Evolutionary conservation across 2,113 vertebrate species (phyloP), one percentile per base, ranked within the genome.

Genomic region (Sander lucioperca): DNA sequence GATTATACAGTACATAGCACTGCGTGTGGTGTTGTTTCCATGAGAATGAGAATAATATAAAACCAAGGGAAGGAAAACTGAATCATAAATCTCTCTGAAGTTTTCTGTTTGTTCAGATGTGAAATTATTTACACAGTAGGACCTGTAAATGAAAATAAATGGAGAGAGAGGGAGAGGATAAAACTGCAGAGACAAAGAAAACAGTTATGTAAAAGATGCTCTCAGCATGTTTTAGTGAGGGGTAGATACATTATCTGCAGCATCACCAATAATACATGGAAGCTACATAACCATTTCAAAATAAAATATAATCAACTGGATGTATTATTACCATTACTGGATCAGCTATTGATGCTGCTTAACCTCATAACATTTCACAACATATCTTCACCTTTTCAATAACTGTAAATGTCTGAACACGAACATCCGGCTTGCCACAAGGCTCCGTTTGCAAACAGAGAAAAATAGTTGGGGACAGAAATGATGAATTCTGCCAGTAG

Each of bases 401-500:
- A 39, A 74, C 56, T 77, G 21, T 63, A 70, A 82, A 79, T 63
- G 61, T 82, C 25, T 74, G 53, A 77, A 54, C 39, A 23, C 13
- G 19, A 77, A 77, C 27, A 30, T 27, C 30, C 27, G 15, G 70
- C 66, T 62, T 59, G 73, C 68, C 48, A 64, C n/a, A 0, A 74
- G 66, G 61, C 62, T 54, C 5, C 14, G 7, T 85, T 81, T 19
- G 85, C 76, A 89, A 92, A 90, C 80, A 77, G 33, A 77, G 77
- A 85, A 72, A 83, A 84, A 84, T 59, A 54, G 43, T 74, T 13
- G 9, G 79, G 84, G 77, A 83, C 70, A 80, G 82, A 82, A 83
- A 84, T 86, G 56, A 88, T 84, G 57, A 89, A 85, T 89, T 82
- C 82, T 89, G 81, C 83, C 84, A 83, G 72, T 67, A 69, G 85